Percentiles rank a stretch among this genome's conserved stretches.
Evolutionary conservation across 2,888 invertebrate genomes (phyloP).

Genomic region (Odiellus spinosus): DNA sequence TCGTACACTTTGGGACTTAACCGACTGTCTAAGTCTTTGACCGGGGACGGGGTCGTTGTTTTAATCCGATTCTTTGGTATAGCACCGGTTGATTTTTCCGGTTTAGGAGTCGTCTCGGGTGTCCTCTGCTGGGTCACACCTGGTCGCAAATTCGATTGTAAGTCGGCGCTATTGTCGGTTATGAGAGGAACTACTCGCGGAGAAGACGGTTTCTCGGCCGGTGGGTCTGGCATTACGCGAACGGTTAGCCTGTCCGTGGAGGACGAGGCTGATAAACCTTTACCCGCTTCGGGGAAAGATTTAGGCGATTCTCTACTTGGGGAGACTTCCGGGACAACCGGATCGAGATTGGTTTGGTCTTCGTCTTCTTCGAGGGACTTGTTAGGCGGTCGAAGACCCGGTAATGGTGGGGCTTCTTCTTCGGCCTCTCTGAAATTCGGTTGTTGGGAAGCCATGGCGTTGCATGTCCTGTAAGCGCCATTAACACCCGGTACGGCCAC

Average conservation of each 20-base stretch:
- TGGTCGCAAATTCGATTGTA: conserved; percentile 10
- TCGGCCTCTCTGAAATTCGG: background rate
- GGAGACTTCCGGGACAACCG: no score
- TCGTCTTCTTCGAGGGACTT: background rate
- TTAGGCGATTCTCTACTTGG: background rate
- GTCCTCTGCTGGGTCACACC: background rate
- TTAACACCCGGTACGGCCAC: conserved; percentile 10
- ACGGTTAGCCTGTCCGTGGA: conserved; percentile 39
- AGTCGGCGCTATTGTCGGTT: background rate
- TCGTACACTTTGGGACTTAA: conserved; percentile 48
- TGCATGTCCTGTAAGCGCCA: conserved; percentile 7
- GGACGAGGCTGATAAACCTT: no score
- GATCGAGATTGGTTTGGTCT: background rate
- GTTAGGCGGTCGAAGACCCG: background rate
- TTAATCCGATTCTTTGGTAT: no score
- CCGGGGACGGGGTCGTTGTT: no score
- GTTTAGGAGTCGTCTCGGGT: background rate
- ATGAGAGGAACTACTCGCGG: background rate
- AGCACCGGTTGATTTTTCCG: background rate
- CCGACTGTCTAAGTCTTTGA: conserved; percentile 31
- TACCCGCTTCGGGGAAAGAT: conserved; percentile 4
- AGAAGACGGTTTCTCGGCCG: background rate
- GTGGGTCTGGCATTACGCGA: conserved; percentile 47
- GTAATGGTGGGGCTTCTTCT: no score
- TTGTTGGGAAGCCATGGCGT: background rate